Evolutionary conservation across 2,888 invertebrate genomes (phyloP).

Genomic region (Morpho achilles): DNA sequence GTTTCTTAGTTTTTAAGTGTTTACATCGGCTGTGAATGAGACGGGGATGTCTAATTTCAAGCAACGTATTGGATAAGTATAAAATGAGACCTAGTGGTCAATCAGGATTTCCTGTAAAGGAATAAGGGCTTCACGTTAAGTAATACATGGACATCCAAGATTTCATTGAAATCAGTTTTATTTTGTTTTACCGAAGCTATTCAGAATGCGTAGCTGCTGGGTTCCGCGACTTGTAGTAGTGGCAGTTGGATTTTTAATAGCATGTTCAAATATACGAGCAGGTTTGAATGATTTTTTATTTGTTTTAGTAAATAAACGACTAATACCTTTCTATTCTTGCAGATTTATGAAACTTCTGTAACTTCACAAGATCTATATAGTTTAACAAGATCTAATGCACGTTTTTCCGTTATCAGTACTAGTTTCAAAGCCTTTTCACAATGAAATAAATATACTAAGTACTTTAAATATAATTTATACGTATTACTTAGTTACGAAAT

Average conservation of each 20-base stretch:
- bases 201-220: slow-evolving; percentile 49
- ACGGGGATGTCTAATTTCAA: slow-evolving; percentile 50
- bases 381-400: slow-evolving; percentile 33
- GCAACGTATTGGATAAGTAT: slow-evolving; percentile 38
- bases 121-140: slow-evolving; percentile 31
- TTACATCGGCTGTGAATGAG: slow-evolving; percentile 51
- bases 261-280: slow-evolving; percentile 37
- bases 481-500: too few species aligned
- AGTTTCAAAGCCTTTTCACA: slow-evolving; percentile 37
- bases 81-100: slow-evolving; percentile 49
- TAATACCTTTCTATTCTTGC: slow-evolving; percentile 28
- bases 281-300: slow-evolving; percentile 52
- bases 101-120: slow-evolving; percentile 38
- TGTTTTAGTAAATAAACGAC: slow-evolving; percentile 34
- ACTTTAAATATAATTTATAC: neutral
- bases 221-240: slow-evolving; percentile 40
- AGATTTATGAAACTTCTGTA: slow-evolving; percentile 28
- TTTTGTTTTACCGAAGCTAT: slow-evolving; percentile 37
- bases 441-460: slow-evolving; percentile 9
- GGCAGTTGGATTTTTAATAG: slow-evolving; percentile 41
- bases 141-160: slow-evolving; percentile 15
- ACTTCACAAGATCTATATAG: slow-evolving; percentile 16
- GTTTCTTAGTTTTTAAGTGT: slow-evolving; percentile 57
- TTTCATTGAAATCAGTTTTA: slow-evolving; percentile 16
- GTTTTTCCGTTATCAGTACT: slow-evolving; percentile 33